Base-by-base conservation (phyloP, 1,140 invertebrate species). In the Drosophila nebulosa region DNA sequence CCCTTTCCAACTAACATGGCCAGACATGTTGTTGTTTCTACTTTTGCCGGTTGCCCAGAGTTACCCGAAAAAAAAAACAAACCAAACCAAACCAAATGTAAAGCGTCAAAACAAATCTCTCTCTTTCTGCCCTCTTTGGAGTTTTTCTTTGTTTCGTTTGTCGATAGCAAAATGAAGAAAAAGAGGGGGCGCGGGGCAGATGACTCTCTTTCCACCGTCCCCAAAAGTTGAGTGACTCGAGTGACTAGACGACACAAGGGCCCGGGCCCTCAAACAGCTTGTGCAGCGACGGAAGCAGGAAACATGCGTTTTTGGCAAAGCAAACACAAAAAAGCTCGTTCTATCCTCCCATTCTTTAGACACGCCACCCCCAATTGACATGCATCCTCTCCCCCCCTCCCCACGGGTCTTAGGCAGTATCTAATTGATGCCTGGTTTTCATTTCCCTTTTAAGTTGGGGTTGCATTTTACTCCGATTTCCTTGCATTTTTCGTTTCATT, bases 41-140 rank as follows among this genome's bases (percentile, higher is more conserved):
- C 30, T n/a, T 60, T 21, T 36, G 83, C 74, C 74, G 75, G 83
- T 86, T 88, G 71, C 64, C 69, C 66, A 60, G 60, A 58, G 75
- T 51, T 69, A 88, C 79, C 63, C 55, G 42, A 68, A 69, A 57
- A 27, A n/a, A 63, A 62, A n/a, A 10, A 64, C n/a, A n/a, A n/a
- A n/a, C n/a, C n/a, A 62, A 10, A 59, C 56, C 62, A 79, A 65
- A 56, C 52, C 4, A 62, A 63, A 66, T 53, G 71, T 39, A 74
- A 74, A 64, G 69, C 76, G 80, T 79, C 80, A 86, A 86, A 86
- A 86, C 81, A 86, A 75, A 73, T 71, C 81, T 74, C 52, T 46
- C 14, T 56, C 10, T 24, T 4, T 24, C 24, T 24, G 2, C 74
- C 81, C 70, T 52, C 39, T 12, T 51, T 51, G 4, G 14, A n/a